These are phyloP conservation scores for Melolontha melolontha DNA, from an alignment of 2,888 invertebrate genomes.

Conservation along the genomic window DNA sequence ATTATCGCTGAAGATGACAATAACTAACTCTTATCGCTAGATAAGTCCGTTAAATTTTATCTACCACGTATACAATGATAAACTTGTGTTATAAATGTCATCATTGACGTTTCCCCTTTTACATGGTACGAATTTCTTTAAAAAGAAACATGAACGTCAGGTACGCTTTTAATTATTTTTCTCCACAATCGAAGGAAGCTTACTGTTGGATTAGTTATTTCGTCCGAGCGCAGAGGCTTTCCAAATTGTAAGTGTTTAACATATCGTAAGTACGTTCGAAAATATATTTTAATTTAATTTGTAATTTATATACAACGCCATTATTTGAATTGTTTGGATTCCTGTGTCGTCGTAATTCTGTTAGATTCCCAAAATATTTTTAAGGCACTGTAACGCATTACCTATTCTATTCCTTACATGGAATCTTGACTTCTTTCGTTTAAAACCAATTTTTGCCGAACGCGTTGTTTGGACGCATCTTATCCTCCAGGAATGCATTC, in stretches of 20 bases:
- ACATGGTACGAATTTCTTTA: neutral
- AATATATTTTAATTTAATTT: too few species aligned
- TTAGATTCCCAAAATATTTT: too few species aligned
- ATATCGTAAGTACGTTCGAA: conserved; percentile 52
- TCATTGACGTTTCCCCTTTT: neutral
- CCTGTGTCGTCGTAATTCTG: too few species aligned
- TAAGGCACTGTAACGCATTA: too few species aligned
- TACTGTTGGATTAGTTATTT: conserved; percentile 37
- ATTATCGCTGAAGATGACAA: conserved; percentile 2
- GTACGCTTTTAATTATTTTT: conserved; percentile 35
- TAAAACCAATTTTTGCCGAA: too few species aligned
- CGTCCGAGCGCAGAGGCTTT: conserved; percentile 10
- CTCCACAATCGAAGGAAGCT: conserved; percentile 27
- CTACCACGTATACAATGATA: neutral
- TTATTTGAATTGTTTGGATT: too few species aligned
- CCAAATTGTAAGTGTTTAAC: conserved; percentile 25
- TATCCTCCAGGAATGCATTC: too few species aligned
- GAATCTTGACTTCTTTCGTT: too few species aligned
- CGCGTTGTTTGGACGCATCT: too few species aligned
- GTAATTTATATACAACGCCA: too few species aligned
- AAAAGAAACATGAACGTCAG: conserved; percentile 17
- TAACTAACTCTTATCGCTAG: conserved; percentile 7
- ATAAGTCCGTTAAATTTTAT: conserved; percentile 3
- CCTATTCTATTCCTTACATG: too few species aligned
- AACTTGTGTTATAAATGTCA: conserved; percentile 5